These are phyloP conservation scores for Acanthiza pusilla DNA, from an alignment of 2,797 vertebrate genomes.

Conservation along the genomic window DNA sequence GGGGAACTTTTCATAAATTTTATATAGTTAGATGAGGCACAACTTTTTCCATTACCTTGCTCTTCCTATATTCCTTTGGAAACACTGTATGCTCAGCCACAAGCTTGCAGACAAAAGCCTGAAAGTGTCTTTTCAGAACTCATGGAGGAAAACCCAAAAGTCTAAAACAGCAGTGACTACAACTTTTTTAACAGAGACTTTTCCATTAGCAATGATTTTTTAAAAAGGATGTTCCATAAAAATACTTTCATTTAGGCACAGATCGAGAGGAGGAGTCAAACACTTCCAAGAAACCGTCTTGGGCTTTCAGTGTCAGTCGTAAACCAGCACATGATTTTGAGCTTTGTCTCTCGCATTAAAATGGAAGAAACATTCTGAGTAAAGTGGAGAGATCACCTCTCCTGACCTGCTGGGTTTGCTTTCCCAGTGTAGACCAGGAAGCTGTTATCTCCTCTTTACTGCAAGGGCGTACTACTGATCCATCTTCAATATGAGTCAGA, in stretches of 20 bases:
- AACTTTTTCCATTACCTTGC: neutral
- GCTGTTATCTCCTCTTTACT: neutral
- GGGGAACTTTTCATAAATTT: neutral
- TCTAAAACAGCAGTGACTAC: neutral
- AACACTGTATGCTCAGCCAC: neutral
- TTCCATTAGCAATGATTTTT: neutral
- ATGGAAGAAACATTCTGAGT: neutral
- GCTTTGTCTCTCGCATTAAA: neutral
- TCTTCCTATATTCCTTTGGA: neutral
- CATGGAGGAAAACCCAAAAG: neutral
- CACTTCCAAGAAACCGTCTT: neutral
- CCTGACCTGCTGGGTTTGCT: neutral
- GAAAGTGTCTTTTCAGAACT: neutral
- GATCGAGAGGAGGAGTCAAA: neutral
- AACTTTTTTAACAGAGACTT: neutral
- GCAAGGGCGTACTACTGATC: neutral
- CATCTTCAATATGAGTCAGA: neutral
- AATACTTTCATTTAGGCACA: neutral
- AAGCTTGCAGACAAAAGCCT: neutral
- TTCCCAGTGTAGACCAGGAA: neutral
- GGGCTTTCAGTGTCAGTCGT: neutral
- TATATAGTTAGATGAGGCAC: neutral
- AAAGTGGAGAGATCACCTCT: neutral
- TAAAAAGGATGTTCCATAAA: accelerated
- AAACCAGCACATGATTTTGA: neutral